Percentiles rank a stretch among this genome's conserved stretches.
phyloP scores from a whole-genome alignment of 2,113 vertebrate species.

The Menura novaehollandiae region DNA sequence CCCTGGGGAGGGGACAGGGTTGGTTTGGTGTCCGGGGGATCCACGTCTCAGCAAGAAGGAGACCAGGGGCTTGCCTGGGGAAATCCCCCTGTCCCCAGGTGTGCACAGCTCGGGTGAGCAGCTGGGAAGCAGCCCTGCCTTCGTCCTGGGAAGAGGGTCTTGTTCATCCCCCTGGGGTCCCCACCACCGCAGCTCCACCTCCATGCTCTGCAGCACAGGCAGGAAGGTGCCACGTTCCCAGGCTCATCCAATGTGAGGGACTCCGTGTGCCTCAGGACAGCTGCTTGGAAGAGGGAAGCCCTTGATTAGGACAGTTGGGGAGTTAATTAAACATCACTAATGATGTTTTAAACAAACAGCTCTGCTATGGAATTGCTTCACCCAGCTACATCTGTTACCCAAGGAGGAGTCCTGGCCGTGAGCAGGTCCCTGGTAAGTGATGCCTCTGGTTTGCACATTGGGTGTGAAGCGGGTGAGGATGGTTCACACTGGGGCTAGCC shows the following conservation, averaged over 20 bases:
- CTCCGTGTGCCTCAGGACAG: fast-evolving
- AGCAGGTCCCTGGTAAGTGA: not conserved
- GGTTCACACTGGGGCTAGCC: fast-evolving
- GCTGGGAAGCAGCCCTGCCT: not conserved
- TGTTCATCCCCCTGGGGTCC: not conserved
- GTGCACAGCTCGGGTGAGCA: fast-evolving
- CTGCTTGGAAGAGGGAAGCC: not conserved
- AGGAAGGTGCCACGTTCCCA: too few relatives aligned
- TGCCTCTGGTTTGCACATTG: not conserved
- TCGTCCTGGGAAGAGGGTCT: not conserved
- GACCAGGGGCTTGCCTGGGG: not conserved
- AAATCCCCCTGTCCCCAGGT: too few relatives aligned
- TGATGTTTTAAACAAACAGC: not conserved
- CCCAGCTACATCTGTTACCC: not conserved
- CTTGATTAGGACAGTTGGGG: not conserved
- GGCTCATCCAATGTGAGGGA: not conserved
- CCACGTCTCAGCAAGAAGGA: not conserved
- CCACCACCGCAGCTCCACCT: fast-evolving
- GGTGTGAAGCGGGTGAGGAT: not conserved
- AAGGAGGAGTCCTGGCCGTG: fast-evolving
- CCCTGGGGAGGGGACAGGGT: not conserved
- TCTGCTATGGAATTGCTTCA: not conserved
- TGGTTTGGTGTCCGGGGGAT: fast-evolving
- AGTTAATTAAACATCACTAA: not conserved
- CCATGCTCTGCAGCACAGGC: not conserved